A percentile compares a stretch with the other conserved stretches of the same genome.
Evolutionary conservation across 2,113 vertebrate species (phyloP).

Genomic region (Cnemophilus loriae): DNA sequence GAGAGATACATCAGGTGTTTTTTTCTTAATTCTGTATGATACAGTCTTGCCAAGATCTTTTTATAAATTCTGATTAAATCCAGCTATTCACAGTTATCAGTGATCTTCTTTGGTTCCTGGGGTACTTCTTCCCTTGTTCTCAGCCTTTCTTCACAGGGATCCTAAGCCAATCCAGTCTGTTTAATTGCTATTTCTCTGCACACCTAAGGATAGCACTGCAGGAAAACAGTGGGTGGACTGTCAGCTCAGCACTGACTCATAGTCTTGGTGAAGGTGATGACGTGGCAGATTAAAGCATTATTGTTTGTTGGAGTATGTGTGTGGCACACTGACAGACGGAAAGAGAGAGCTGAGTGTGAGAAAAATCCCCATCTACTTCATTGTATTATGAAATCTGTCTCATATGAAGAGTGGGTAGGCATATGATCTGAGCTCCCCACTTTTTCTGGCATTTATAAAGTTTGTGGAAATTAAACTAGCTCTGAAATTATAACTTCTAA

Average conservation of each 20-base stretch:
- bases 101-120: not conserved
- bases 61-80: constrained; percentile 26
- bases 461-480: not conserved
- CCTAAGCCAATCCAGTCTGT: not conserved
- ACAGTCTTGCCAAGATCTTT: not conserved
- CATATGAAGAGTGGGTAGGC: not conserved
- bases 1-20: not conserved
- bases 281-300: constrained; percentile 3
- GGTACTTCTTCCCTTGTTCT: not conserved
- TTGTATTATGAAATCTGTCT: not conserved
- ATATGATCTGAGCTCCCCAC: not conserved
- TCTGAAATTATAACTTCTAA: not conserved
- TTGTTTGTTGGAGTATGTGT: too few relatives aligned
- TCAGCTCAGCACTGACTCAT: not conserved
- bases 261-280: constrained; percentile 13
- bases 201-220: not conserved
- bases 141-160: not conserved
- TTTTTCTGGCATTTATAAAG: not conserved
- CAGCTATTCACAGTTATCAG: constrained; percentile 2
- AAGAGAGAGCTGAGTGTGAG: not conserved
- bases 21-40: not conserved
- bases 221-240: not conserved
- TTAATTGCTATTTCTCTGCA: constrained; percentile 35
- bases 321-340: not conserved
- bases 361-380: not conserved